Evolutionary conservation across 2,888 invertebrate species (phyloP).

Genomic region (Macrophya alboannulata): DNA sequence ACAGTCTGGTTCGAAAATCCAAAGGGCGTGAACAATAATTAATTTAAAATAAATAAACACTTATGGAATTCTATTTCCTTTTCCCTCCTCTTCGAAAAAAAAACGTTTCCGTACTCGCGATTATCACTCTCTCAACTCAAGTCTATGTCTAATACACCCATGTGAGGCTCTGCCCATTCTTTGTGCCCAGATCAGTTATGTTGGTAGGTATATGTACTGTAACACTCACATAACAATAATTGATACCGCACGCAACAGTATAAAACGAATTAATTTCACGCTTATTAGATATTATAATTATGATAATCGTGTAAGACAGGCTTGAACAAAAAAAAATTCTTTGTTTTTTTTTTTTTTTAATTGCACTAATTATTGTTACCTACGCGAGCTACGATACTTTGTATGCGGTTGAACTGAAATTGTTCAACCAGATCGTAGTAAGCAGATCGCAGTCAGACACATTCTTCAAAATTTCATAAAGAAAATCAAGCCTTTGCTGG

Average conservation of each 20-base stretch:
- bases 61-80: neutral
- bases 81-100: neutral
- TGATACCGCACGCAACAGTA: constrained; percentile 1
- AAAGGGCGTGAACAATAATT: neutral
- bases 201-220: neutral
- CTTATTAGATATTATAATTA: constrained; percentile 5
- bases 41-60: neutral
- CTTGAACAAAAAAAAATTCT: neutral
- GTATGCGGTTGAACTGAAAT: neutral
- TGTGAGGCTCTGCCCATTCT: neutral
- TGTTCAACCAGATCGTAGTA: neutral
- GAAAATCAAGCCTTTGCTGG: neutral
- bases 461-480: neutral
- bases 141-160: neutral
- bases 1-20: neutral
- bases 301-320: neutral
- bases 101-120: neutral
- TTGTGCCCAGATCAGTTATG: neutral
- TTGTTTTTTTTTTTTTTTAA: neutral
- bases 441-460: neutral
- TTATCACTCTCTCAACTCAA: neutral
- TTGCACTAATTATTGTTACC: neutral
- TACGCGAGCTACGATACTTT: neutral
- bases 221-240: constrained; percentile 2
- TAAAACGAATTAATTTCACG: constrained; percentile 22